Base-by-base conservation (phyloP, 2,888 invertebrate species). In the Operophtera brumata region DNA sequence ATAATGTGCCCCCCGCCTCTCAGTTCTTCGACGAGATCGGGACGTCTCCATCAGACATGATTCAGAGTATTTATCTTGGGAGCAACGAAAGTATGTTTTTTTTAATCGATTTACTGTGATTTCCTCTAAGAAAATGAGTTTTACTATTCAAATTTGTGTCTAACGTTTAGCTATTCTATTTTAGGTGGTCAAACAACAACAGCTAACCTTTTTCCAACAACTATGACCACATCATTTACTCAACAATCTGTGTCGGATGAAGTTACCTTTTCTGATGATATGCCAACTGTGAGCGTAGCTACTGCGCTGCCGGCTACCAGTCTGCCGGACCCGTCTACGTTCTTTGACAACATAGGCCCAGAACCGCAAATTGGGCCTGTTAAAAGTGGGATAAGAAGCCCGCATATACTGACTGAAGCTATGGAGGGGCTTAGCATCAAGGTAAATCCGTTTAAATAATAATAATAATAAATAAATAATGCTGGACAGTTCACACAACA, bases 1-100 rank as follows among this genome's bases (percentile, higher is more conserved):
- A 80, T 39, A 84, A 84, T 64, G 71, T 80, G 5, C 86, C 88
- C 44, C 84, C 86, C 46, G 83, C 86, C 11, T 85, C 87, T 36
- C 90, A 89, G 65, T 90, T 91, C 68, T 91, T 91, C 42, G 90
- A 91, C 52, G 90, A 90, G 73, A 88, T 91, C 50, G 87, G 86
- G 37, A 87, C 87, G 9, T 82, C 86, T 8, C 84, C 88, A 4
- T 78, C 88, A n/a, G 88, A 87, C 49, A 87, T 90, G 86, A 86
- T 85, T 62, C 87, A 89, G 64, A 89, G 88, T 62, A 79, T 90
- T 71, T 88, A 88, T 69, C 74, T 90, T 20, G 87, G 87, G n/a
- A 82, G 83, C 42, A 70, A 70, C 12, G 86, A 84, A 71, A 79
- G 87, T 84, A 73, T 47, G 25, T 40, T 57, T 61, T 52, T 30